Evolutionary conservation across 1,140 invertebrate species (phyloP), one percentile per base, ranked within the genome.

Genomic region (Triops cancriformis): DNA sequence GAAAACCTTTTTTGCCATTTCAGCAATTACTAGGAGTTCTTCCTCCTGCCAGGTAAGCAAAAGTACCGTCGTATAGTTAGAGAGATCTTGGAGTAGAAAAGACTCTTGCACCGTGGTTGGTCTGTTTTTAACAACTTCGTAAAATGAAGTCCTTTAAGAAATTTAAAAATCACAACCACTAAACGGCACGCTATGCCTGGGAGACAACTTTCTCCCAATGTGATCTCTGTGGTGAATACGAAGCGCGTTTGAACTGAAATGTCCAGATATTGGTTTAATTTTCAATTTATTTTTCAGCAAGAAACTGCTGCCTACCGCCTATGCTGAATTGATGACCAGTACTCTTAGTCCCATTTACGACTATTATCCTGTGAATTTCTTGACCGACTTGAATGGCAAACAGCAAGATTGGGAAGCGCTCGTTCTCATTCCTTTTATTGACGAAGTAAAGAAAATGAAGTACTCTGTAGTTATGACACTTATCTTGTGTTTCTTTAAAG

Each of bases 351-450:
- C 94, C 0, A 91, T 99, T 74, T 90, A 91, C 23, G 88, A 95
- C 79, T 99, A 93, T 84, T 99, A 97, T 86, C 97, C 97, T 0
- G 82, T 87, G 26, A 87, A 97, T 26, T 98, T 99, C 84, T 5
- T 76, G 26, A 80, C 83, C 23, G 88, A 88, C 82, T 82, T 89
- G 14, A 90, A 99, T 87, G 96, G 96, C 0, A 99, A 99, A 83
- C 89, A 89, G 81, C 93, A 98, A 81, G 95, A 98, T 79, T 99
- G 97, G 97, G 97, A 99, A 85, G 97, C 97, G 27, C 92, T 99
- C 0, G 95, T 98, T 9, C 86, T 98, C 0, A 96, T 99, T 82
- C 97, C 97, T 0, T 98, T 99, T 82, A 98, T 99, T 81, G 91
- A 98, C 80, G 95, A 98, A 88, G 91, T 92, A 82, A 81, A 83